phyloP scores from a whole-genome alignment of 1,140 invertebrate genomes.

The Globodera ellingtonae region DNA sequence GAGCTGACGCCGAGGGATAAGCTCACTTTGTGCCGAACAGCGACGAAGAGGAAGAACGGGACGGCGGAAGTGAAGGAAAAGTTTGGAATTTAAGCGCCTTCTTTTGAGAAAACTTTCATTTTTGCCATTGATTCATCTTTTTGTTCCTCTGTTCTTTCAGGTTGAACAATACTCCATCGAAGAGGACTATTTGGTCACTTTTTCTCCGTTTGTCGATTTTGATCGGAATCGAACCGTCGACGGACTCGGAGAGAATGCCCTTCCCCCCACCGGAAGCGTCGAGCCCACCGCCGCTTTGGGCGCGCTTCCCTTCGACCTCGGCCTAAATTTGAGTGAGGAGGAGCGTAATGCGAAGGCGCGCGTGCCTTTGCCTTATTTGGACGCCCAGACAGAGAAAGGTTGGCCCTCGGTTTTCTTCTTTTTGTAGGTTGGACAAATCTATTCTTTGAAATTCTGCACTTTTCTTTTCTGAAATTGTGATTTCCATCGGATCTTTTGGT shows the following conservation, averaged over 20 bases:
- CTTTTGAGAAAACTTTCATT: slow-evolving; percentile 3
- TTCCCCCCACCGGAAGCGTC: not conserved
- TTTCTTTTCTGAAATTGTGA: not conserved
- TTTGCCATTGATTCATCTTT: not conserved
- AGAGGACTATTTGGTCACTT: slow-evolving; percentile 14
- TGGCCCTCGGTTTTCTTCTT: not conserved
- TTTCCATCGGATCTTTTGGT: too few species aligned
- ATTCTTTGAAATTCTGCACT: not conserved
- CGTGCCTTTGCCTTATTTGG: slow-evolving; percentile 41
- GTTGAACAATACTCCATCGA: slow-evolving; percentile 36
- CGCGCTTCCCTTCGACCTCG: slow-evolving; percentile 44
- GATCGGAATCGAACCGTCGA: slow-evolving; percentile 18
- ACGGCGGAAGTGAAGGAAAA: slow-evolving; percentile 27
- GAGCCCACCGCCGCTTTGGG: not conserved
- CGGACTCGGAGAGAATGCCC: not conserved
- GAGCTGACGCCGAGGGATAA: slow-evolving; percentile 14
- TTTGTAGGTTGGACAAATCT: not conserved
- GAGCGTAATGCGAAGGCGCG: slow-evolving; percentile 39
- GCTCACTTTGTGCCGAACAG: slow-evolving; percentile 35
- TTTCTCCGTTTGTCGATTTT: slow-evolving; percentile 12
- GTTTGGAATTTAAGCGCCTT: slow-evolving; percentile 18
- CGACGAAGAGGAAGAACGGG: slow-evolving; percentile 44
- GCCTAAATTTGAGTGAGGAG: slow-evolving; percentile 41
- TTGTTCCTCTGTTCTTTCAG: slow-evolving; percentile 24
- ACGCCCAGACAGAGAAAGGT: slow-evolving; percentile 46